Conservation (phyloP, 2,797 vertebrate genomes). For the Adrianichthys oophorus region DNA sequence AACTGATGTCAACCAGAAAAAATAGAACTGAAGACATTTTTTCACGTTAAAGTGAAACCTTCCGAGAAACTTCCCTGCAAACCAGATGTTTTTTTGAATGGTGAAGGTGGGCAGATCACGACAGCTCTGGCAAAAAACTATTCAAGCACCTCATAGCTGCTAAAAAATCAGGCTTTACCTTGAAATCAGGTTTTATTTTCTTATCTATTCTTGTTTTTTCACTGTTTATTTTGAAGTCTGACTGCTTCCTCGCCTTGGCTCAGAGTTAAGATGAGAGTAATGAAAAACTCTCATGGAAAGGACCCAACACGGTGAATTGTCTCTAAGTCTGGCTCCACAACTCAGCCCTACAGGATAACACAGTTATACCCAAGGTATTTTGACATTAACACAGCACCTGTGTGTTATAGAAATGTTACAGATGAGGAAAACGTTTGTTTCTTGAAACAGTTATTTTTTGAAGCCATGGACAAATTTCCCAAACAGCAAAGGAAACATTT, state of each 20-base stretch:
- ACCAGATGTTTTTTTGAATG: conserved; percentile 48
- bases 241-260: conserved; percentile 18
- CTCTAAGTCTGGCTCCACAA: conserved; percentile 1
- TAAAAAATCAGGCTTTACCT: conserved; percentile 43
- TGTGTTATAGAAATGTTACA: too few species aligned
- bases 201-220: conserved; percentile 41
- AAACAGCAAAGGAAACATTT: too few species aligned
- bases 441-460: too few species aligned
- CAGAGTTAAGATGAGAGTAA: conserved; percentile 21
- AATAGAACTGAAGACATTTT: conserved; percentile 19
- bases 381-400: too few species aligned
- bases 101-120: conserved; percentile 17
- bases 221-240: conserved; percentile 51
- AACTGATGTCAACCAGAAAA: conserved; percentile 8
- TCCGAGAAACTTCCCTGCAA: conserved; percentile 39
- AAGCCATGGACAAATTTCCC: too few species aligned
- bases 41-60: conserved; percentile 26
- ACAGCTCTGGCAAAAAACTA: conserved; percentile 54
- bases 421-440: too few species aligned
- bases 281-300: conserved; percentile 21
- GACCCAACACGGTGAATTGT: neutral
- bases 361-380: too few species aligned
- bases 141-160: conserved; percentile 25
- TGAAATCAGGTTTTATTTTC: conserved; percentile 44
- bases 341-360: conserved; percentile 1